phyloP scores from a whole-genome alignment of 2,797 vertebrate genomes.

The Poecilia gillii region DNA sequence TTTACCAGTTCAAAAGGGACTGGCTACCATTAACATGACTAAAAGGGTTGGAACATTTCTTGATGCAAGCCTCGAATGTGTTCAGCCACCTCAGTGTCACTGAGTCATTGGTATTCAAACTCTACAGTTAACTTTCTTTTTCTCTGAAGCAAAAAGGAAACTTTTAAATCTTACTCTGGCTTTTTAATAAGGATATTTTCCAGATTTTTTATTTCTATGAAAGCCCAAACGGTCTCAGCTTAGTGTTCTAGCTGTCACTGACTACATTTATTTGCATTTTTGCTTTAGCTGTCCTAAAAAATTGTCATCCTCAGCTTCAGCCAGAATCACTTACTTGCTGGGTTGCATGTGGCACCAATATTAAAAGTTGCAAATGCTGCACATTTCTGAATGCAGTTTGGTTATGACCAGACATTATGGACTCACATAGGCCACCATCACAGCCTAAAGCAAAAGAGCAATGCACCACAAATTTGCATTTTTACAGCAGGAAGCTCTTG shows the following conservation, averaged over 20 bases:
- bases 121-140: background rate
- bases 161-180: background rate
- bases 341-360: background rate
- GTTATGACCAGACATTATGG: background rate
- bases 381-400: background rate
- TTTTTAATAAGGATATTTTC: background rate
- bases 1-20: background rate
- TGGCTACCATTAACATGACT: background rate
- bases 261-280: background rate
- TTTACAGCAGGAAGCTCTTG: background rate
- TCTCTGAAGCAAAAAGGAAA: background rate
- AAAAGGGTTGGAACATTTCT: too few species aligned
- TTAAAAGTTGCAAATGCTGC: background rate
- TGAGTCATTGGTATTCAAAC: background rate
- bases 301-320: background rate
- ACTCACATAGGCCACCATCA: background rate
- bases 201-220: background rate
- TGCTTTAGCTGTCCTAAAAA: background rate
- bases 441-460: background rate
- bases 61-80: background rate
- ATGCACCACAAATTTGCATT: background rate
- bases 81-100: background rate
- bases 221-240: background rate
- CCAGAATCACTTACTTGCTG: background rate
- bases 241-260: background rate